Evolutionary conservation across 2,113 vertebrate species (phyloP), one percentile per base, ranked within the genome.

Genomic region (Dicentrarchus labrax): DNA sequence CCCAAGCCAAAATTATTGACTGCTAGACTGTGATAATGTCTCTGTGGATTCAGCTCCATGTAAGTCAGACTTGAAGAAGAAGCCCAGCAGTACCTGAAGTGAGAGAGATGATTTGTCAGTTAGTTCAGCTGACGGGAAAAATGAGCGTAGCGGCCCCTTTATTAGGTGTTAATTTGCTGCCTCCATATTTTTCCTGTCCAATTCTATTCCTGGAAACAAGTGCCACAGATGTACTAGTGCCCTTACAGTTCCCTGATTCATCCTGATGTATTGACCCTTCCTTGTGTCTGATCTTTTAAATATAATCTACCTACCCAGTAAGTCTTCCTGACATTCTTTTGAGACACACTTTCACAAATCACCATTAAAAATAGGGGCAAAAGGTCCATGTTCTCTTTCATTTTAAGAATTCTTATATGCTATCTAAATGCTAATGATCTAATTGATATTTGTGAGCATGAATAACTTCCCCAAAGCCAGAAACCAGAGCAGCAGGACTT

Each of bases 351-450:
- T 87, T 78, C 12, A 86, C 75, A 92, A 87, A 82, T 89, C 78
- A 64, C 78, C 75, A 79, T 85, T 81, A 88, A 75, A 83, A 88
- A 83, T n/a, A 30, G 43, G 76, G 56, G 13, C 76, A 85, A 74
- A 9, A 76, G 83, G 79, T 88, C 81, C 17, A 8, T 76, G 78
- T 93, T 76, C 71, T 41, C 59, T 72, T 50, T 87, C 74, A 60
- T 84, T 89, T 77, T 47, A 80, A 47, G 30, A 84, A 74, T 78
- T 77, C n/a, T 21, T 85, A 30, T 80, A 68, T 78, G 75, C 86
- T 74, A 84, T 93, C 88, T 91, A 92, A 91, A 93, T 93, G 88
- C 86, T 90, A 93, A 92, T 92, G 82, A 91, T 75, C 85, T 89
- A 89, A 93, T 89, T 93, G 91, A 88, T 89, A 91, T 89, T 92